Conservation (phyloP, 2,888 invertebrate genomes). For the Lamproptera curius region DNA sequence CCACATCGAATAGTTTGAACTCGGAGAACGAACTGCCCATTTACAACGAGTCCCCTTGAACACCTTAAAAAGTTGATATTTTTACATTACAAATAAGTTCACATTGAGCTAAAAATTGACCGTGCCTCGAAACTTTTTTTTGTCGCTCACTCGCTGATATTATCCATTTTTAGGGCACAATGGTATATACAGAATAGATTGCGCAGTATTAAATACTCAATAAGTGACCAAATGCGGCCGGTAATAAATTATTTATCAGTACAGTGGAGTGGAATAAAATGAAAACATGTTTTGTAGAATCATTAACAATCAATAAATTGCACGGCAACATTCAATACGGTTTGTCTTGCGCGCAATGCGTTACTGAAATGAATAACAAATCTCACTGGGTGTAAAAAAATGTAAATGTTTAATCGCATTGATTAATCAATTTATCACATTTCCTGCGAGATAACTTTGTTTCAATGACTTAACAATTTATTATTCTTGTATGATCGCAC, state of each 20-base stretch:
- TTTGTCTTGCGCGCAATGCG: slow-evolving; percentile 29
- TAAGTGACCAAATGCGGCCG: slow-evolving; percentile 34
- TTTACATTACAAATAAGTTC: slow-evolving; percentile 39
- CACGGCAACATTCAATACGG: slow-evolving; percentile 35
- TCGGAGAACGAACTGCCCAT: slow-evolving; percentile 17
- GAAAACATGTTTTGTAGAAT: slow-evolving; percentile 40
- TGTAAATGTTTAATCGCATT: slow-evolving; percentile 9
- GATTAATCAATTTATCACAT: slow-evolving; percentile 1
- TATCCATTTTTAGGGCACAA: slow-evolving; percentile 63
- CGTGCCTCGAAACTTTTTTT: slow-evolving; percentile 42
- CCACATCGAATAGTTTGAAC: neutral
- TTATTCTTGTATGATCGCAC: too few relatives aligned
- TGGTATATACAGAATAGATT: slow-evolving; percentile 37
- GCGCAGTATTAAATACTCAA: slow-evolving; percentile 36
- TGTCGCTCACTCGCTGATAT: slow-evolving; percentile 35
- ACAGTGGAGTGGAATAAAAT: slow-evolving; percentile 30
- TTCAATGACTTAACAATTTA: neutral
- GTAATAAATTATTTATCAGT: slow-evolving; percentile 53
- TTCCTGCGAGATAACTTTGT: neutral
- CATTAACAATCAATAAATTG: slow-evolving; percentile 33
- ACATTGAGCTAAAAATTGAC: slow-evolving; percentile 41
- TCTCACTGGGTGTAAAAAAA: slow-evolving; percentile 15
- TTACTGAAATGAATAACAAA: slow-evolving; percentile 44
- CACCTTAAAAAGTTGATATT: slow-evolving; percentile 35
- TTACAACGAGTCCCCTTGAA: slow-evolving; percentile 20